phyloP scores from a whole-genome alignment of 2,113 vertebrate genomes.

The Bombycilla garrulus region DNA sequence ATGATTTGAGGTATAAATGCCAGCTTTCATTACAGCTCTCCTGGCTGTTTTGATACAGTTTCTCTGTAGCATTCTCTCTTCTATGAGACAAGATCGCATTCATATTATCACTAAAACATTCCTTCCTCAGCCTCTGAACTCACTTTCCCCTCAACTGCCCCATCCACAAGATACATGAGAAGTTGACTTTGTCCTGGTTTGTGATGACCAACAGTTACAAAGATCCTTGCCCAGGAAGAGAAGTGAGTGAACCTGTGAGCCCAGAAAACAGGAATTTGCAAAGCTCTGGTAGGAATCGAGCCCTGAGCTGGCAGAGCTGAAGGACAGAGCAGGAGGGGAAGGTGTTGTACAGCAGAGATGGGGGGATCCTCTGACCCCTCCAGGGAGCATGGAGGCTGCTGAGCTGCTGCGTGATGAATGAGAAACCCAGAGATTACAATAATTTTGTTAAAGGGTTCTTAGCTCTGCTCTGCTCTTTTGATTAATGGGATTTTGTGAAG shows the following conservation, averaged over 20 bases:
- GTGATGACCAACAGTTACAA: neutral
- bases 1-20: neutral
- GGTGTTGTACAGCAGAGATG: neutral
- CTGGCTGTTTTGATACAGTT: neutral
- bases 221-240: neutral
- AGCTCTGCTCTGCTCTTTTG: slow-evolving; percentile 34
- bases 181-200: neutral
- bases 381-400: neutral
- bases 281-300: neutral
- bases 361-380: neutral
- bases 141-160: neutral
- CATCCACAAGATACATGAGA: neutral
- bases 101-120: neutral
- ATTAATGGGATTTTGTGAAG: slow-evolving; percentile 49
- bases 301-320: neutral
- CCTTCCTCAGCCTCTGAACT: neutral
- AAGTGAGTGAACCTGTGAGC: neutral
- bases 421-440: slow-evolving; percentile 36
- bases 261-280: neutral
- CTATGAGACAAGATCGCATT: neutral
- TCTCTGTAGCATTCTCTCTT: neutral
- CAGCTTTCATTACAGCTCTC: neutral
- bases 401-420: neutral
- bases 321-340: neutral
- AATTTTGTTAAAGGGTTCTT: slow-evolving; percentile 49